Conservation (phyloP, 2,797 vertebrate genomes). For the Limosa lapponica region DNA sequence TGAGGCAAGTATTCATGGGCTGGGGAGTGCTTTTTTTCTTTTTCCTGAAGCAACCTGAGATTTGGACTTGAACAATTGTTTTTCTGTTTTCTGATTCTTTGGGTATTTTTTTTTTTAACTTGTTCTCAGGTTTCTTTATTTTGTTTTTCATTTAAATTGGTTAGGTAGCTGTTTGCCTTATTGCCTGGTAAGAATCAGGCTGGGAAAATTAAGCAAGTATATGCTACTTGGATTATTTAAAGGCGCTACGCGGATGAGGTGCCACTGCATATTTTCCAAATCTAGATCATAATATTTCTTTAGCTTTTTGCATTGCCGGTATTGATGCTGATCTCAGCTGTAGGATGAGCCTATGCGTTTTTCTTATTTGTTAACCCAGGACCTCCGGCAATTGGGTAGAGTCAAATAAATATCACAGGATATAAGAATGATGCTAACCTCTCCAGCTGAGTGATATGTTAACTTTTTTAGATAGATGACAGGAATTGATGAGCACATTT, state of each 20-base stretch:
- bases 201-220: neutral
- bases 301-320: neutral
- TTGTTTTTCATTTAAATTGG: neutral
- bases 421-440: neutral
- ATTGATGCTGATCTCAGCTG: neutral
- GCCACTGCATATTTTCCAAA: neutral
- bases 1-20: neutral
- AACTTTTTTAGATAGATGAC: neutral
- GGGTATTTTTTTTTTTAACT: neutral
- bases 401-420: neutral
- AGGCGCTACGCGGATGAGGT: neutral
- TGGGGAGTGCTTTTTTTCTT: neutral
- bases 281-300: neutral
- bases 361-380: neutral
- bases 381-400: neutral
- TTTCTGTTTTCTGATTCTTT: neutral
- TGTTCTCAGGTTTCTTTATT: neutral
- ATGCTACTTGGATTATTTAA: neutral
- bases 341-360: neutral
- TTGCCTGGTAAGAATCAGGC: neutral
- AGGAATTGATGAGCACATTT: neutral
- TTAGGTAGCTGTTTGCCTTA: neutral
- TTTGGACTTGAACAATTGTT: neutral
- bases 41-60: neutral
- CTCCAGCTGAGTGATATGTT: neutral